These are phyloP conservation scores for Gymnoscelis rufifasciata DNA, from an alignment of 2,888 invertebrate genomes.

Conservation along the genomic window DNA sequence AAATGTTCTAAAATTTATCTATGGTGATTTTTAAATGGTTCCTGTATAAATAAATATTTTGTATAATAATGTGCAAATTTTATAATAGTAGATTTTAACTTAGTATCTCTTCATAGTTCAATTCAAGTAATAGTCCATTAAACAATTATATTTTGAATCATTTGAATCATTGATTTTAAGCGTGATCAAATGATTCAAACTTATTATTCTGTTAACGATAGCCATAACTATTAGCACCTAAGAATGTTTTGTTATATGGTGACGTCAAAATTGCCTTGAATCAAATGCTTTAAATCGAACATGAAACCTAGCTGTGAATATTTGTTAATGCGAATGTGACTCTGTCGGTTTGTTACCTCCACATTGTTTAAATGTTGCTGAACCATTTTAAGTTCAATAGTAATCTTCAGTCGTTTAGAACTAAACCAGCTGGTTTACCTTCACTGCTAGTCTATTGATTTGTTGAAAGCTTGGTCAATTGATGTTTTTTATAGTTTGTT, in stretches of 20 bases:
- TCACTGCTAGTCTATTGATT: too few species aligned
- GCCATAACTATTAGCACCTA: constrained; percentile 8
- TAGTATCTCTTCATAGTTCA: neutral
- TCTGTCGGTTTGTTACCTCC: too few species aligned
- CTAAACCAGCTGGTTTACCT: too few species aligned
- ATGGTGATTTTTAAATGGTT: constrained; percentile 22
- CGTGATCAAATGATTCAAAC: constrained; percentile 6
- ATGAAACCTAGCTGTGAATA: too few species aligned
- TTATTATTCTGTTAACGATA: neutral
- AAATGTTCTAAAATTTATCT: constrained; percentile 11
- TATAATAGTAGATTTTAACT: constrained; percentile 3
- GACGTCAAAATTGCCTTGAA: neutral
- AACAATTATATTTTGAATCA: neutral
- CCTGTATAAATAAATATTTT: constrained; percentile 24
- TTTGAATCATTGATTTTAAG: neutral
- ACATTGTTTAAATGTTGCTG: too few species aligned
- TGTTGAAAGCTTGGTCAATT: too few species aligned
- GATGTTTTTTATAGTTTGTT: too few species aligned
- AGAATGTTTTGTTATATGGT: constrained; percentile 4
- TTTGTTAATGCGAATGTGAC: too few species aligned
- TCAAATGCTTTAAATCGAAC: neutral
- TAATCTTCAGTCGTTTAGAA: too few species aligned
- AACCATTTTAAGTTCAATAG: too few species aligned
- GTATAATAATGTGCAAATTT: constrained; percentile 13
- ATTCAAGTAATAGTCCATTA: neutral